These are phyloP conservation scores for Phoeniculus purpureus DNA, from an alignment of 2,797 vertebrate species.

Conservation along the genomic window DNA sequence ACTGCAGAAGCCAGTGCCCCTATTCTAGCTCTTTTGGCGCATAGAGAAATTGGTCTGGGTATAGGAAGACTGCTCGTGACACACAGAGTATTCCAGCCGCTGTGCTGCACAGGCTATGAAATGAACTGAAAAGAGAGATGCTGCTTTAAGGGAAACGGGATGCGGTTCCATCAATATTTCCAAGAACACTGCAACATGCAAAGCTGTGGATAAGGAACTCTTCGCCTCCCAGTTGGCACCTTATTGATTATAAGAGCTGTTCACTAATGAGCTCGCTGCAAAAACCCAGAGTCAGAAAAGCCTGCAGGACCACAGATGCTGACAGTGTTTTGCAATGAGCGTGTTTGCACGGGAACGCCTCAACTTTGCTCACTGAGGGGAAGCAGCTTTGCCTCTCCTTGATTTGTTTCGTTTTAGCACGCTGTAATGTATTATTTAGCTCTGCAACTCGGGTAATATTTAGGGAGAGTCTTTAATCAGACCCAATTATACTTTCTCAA, in stretches of 20 bases:
- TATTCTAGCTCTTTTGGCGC: background rate
- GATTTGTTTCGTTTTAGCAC: slow-evolving; percentile 26
- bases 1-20: background rate
- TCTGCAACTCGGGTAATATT: slow-evolving; percentile 7
- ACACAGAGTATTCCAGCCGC: slow-evolving; percentile 6
- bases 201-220: slow-evolving; percentile 61
- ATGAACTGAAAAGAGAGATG: background rate
- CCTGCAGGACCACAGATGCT: slow-evolving; percentile 66
- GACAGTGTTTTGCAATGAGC: slow-evolving; percentile 43
- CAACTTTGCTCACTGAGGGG: background rate
- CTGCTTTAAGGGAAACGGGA: slow-evolving; percentile 30
- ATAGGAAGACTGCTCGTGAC: background rate
- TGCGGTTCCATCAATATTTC: slow-evolving; percentile 64
- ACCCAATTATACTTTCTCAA: background rate
- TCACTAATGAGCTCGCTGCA: slow-evolving; percentile 73
- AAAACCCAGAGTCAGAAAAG: slow-evolving; percentile 50
- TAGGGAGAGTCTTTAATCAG: slow-evolving; percentile 44
- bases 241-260: slow-evolving; percentile 72
- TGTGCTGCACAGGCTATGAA: background rate
- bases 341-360: background rate
- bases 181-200: slow-evolving; percentile 54
- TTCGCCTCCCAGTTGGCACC: slow-evolving; percentile 43
- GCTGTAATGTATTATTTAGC: slow-evolving; percentile 55
- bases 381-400: slow-evolving; percentile 38
- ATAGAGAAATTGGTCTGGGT: background rate